Base-by-base conservation (phyloP, 2,888 invertebrate genomes). In the Drosophila affinis region DNA sequence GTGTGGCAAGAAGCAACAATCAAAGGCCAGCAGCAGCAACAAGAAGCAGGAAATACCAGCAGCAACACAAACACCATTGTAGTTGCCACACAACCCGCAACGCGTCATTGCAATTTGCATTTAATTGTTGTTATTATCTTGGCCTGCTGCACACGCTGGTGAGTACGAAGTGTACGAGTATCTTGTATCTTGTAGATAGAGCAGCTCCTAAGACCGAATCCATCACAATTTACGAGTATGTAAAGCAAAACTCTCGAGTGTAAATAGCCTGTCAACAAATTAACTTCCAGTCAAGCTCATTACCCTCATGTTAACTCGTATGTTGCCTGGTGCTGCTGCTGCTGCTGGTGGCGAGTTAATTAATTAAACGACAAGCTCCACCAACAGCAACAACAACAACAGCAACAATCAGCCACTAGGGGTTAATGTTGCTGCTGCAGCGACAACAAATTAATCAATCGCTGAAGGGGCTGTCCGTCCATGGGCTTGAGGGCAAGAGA, bases 91-190 rank as follows among this genome's bases (percentile, higher is more conserved):
- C 77, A 79, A 62, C 72, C 80, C 70, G 77, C 84, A 75, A 82
- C 81, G 77, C 89, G 77, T 70, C 88, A 81, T 76, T 86, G 77
- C 80, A 85, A 90, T 89, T 90, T 90, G 86, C 90, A 90, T 89
- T 89, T 90, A 89, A 90, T 90, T 90, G 84, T 90, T 88, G 89
- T 90, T 86, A 90, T 90, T 90, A 89, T 90, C 82, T 90, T 90
- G 87, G 90, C 90, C 85, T 90, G 90, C 78, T 90, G 88, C 87
- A 89, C 87, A 81, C 84, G 81, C 61, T 84, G 90, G 90, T 90
- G 84, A 90, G 90, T 90, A 62, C 47, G 34, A 39, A 18, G 18
- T 18, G 18, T 18, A 18, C 18, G 18, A 39, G 34, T 76, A 60
- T 63, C 69, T 70, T 52, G 51, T 76, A 60, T 63, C 69, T 70